Conservation (phyloP, 2,797 vertebrate species). For the Aeoliscus strigatus region DNA sequence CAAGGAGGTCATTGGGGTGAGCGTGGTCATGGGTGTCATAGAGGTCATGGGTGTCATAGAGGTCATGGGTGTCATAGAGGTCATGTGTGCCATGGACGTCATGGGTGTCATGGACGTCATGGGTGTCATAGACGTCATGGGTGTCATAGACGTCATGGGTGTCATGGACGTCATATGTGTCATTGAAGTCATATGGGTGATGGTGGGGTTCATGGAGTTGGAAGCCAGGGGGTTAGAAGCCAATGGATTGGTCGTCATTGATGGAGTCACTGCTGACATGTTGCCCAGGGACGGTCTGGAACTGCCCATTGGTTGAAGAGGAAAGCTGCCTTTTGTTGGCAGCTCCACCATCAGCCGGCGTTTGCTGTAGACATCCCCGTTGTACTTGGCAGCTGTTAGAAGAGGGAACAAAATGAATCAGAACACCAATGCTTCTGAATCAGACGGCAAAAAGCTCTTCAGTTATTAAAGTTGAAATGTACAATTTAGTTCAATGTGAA, state of each 20-base stretch:
- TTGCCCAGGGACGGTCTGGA: slow-evolving; percentile 71
- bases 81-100: slow-evolving; percentile 16
- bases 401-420: slow-evolving; percentile 9
- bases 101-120: slow-evolving; percentile 32
- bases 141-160: slow-evolving; percentile 37
- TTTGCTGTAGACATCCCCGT: slow-evolving; percentile 90
- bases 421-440: no score
- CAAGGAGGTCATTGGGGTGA: slow-evolving; percentile 46
- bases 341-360: slow-evolving; percentile 89
- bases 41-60: slow-evolving; percentile 59
- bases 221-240: slow-evolving; percentile 53
- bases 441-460: no score
- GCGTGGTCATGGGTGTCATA: slow-evolving; percentile 69
- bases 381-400: slow-evolving; percentile 87
- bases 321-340: slow-evolving; percentile 87
- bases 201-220: slow-evolving; percentile 53
- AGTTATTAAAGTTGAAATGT: slow-evolving; percentile 1
- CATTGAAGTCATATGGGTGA: slow-evolving; percentile 58
- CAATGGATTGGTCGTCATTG: slow-evolving; percentile 59
- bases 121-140: slow-evolving; percentile 29
- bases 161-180: slow-evolving; percentile 46
- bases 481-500: no score
- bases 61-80: slow-evolving; percentile 56
- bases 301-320: slow-evolving; percentile 82
- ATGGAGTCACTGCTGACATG: slow-evolving; percentile 51